phyloP scores from a whole-genome alignment of 2,113 vertebrate species.

The Benitochromis conjunctus region DNA sequence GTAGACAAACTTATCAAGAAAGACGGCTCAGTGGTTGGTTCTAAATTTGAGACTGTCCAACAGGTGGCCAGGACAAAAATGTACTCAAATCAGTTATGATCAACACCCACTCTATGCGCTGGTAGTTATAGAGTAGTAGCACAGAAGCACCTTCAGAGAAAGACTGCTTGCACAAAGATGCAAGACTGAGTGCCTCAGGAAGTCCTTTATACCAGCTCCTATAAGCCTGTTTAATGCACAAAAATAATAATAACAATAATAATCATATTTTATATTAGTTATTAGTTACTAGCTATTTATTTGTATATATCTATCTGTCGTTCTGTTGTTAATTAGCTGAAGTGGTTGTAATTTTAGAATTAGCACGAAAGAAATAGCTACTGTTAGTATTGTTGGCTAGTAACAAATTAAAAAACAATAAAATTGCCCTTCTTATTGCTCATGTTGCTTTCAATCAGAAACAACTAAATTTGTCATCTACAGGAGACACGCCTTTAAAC shows the following conservation, averaged over 20 bases:
- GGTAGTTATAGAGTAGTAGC: not conserved
- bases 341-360: too few species aligned
- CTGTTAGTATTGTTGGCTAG: not conserved
- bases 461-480: not conserved
- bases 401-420: not conserved
- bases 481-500: not conserved
- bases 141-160: not conserved
- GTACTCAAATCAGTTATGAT: not conserved
- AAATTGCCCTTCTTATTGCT: not conserved
- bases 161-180: not conserved
- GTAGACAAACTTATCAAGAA: not conserved
- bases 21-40: not conserved
- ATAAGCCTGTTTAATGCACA: not conserved
- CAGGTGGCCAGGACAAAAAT: not conserved
- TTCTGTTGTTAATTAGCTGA: not conserved
- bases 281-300: not conserved
- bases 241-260: not conserved
- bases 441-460: not conserved
- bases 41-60: not conserved
- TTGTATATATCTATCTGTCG: not conserved
- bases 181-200: not conserved
- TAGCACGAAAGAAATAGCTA: not conserved
- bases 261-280: not conserved
- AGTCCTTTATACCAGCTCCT: not conserved
- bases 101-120: not conserved